A percentile compares a stretch with the other conserved stretches of the same genome.
phyloP scores from a whole-genome alignment of 2,797 vertebrate species.

The Sorex maritimensis region DNA sequence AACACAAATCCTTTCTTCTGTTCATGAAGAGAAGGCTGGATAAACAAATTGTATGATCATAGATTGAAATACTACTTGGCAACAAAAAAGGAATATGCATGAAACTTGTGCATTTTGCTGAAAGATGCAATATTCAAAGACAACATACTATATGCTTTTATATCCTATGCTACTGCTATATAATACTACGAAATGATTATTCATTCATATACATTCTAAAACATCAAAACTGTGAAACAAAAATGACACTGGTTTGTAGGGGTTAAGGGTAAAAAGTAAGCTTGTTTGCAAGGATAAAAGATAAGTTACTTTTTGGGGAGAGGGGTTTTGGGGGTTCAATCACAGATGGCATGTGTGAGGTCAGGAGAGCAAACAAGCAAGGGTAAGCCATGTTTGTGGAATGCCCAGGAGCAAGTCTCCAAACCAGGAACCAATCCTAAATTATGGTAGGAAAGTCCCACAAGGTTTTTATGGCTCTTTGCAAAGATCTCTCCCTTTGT shows the following conservation, averaged over 20 bases:
- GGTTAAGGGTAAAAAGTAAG: not conserved
- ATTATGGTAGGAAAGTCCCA: too few species aligned
- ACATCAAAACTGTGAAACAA: not conserved
- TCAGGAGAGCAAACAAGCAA: too few species aligned
- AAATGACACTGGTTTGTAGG: not conserved
- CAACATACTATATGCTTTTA: not conserved
- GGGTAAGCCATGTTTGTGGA: too few species aligned
- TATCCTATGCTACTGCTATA: too few species aligned
- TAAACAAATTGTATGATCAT: not conserved
- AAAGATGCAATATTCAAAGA: conserved; percentile 21
- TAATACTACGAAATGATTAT: not conserved
- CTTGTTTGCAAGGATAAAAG: not conserved
- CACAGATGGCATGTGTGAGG: not conserved
- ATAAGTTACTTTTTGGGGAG: not conserved
- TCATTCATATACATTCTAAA: not conserved
- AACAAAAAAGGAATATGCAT: not conserved
- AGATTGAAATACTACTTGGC: not conserved
- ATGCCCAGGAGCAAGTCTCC: too few species aligned
- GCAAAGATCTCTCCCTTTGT: too few species aligned
- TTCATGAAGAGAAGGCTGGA: not conserved
- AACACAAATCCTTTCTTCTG: not conserved
- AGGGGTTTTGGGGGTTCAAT: too few species aligned
- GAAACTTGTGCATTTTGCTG: not conserved
- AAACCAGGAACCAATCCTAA: too few species aligned
- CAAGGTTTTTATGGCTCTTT: too few species aligned